Evolutionary conservation across 2,888 invertebrate genomes (phyloP).

Genomic region (Trypoxylon attenuatum): DNA sequence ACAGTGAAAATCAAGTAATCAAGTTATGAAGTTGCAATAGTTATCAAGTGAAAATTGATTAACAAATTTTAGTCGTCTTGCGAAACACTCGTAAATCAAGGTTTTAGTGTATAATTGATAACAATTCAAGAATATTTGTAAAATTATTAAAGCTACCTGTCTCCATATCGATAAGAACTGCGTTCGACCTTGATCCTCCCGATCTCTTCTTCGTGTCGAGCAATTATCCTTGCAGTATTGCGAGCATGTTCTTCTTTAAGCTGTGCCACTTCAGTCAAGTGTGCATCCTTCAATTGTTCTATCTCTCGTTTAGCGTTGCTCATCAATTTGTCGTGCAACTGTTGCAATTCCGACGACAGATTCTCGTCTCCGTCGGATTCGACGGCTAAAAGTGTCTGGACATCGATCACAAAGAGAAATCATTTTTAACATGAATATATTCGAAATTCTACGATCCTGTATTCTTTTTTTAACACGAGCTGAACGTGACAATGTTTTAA

Average conservation of each 20-base stretch:
- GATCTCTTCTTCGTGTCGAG: constrained; percentile 62
- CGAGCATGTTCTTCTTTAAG: constrained; percentile 62
- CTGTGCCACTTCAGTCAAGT: constrained; percentile 79
- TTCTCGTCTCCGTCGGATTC: constrained; percentile 82
- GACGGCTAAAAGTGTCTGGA: constrained; percentile 81
- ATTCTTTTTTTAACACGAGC: too few species aligned
- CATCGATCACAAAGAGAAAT: neutral
- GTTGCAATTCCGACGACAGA: constrained; percentile 85
- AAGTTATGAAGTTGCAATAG: neutral
- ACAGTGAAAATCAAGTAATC: too few species aligned
- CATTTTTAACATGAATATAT: too few species aligned
- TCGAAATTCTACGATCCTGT: too few species aligned
- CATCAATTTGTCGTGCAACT: constrained; percentile 83
- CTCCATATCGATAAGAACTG: constrained; percentile 63
- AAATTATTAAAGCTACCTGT: constrained; percentile 75
- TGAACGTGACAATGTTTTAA: too few species aligned
- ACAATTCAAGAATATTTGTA: too few species aligned
- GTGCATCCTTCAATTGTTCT: constrained; percentile 77
- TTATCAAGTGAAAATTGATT: neutral
- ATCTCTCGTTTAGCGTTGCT: constrained; percentile 80
- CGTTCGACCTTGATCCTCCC: constrained; percentile 36
- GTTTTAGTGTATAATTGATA: too few species aligned
- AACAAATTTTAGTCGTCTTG: neutral
- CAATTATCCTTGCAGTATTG: constrained; percentile 51
- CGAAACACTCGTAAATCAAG: too few species aligned